Conservation (phyloP, 1,140 invertebrate genomes). For the Drosophila takahashii region DNA sequence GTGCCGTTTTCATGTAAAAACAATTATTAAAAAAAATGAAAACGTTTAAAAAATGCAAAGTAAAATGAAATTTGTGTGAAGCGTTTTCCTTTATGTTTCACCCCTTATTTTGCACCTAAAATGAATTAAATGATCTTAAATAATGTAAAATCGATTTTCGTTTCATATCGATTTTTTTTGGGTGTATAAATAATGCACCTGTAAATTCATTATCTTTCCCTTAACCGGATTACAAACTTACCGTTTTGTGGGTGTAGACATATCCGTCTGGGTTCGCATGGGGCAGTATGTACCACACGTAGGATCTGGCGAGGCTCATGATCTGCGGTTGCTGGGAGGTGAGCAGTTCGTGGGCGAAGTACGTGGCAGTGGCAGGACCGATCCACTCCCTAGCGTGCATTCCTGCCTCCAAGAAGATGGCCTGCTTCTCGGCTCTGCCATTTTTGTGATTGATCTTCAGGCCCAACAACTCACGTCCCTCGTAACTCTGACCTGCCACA, state of each 20-base stretch:
- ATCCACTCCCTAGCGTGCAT: slow-evolving; percentile 93
- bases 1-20: too few relatives aligned
- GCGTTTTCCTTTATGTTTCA: too few relatives aligned
- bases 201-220: not conserved
- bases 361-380: slow-evolving; percentile 89
- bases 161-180: too few relatives aligned
- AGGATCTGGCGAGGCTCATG: slow-evolving; percentile 85
- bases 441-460: slow-evolving; percentile 85
- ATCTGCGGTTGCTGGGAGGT: slow-evolving; percentile 84
- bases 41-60: too few relatives aligned
- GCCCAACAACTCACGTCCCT: slow-evolving; percentile 87
- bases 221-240: not conserved
- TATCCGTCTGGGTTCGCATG: slow-evolving; percentile 92
- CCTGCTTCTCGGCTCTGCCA: slow-evolving; percentile 58
- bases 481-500: slow-evolving; percentile 86
- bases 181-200: too few relatives aligned
- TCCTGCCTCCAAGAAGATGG: slow-evolving; percentile 86
- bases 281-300: slow-evolving; percentile 90
- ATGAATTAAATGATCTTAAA: too few relatives aligned
- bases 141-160: too few relatives aligned
- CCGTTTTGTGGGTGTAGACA: slow-evolving; percentile 87
- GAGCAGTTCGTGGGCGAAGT: slow-evolving; percentile 88
- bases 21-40: too few relatives aligned
- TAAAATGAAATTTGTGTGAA: too few relatives aligned
- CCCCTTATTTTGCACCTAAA: too few relatives aligned